These are phyloP conservation scores for Stegostoma tigrinum DNA, from an alignment of 2,113 vertebrate species.

Conservation along the genomic window DNA sequence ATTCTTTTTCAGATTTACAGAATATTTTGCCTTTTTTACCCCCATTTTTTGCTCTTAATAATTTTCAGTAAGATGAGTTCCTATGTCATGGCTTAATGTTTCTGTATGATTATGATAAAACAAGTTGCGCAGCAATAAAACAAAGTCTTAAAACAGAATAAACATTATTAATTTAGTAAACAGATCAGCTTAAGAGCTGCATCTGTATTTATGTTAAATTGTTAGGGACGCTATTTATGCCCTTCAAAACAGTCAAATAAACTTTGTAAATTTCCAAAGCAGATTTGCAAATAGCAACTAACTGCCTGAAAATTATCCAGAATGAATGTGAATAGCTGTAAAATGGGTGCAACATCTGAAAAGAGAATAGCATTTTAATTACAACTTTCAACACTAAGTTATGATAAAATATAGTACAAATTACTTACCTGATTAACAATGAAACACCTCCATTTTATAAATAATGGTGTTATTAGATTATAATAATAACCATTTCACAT, in stretches of 20 bases:
- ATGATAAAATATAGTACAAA: background rate
- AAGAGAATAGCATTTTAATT: background rate
- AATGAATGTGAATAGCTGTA: background rate
- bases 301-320: background rate
- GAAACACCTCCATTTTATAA: background rate
- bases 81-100: background rate
- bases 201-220: background rate
- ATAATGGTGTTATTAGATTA: background rate
- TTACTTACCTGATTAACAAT: conserved; percentile 19
- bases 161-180: background rate
- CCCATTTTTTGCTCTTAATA: background rate
- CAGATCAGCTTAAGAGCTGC: background rate
- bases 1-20: too few species aligned
- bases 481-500: conserved; percentile 31
- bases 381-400: background rate
- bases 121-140: background rate
- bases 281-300: background rate
- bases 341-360: background rate
- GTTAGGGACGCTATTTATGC: background rate
- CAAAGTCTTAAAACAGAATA: background rate
- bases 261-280: background rate
- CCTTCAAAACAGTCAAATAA: background rate
- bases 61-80: background rate
- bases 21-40: background rate
- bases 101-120: background rate